A percentile compares a stretch with the other conserved stretches of the same genome.
Evolutionary conservation across 2,113 vertebrate genomes (phyloP).

Genomic region (Dunckerocampus dactyliophorus): DNA sequence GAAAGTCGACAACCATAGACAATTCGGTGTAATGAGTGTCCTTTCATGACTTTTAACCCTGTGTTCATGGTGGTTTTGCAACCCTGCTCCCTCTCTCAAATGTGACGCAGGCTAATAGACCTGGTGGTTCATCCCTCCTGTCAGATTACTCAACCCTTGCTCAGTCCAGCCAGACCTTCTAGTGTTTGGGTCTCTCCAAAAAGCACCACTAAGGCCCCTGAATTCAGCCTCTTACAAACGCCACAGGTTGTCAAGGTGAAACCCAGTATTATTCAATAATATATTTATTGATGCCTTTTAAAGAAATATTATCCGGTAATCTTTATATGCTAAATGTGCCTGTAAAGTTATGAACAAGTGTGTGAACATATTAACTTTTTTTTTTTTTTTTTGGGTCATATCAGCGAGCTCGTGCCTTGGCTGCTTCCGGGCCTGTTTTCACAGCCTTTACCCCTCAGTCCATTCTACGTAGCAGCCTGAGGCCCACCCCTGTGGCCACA

Average conservation of each 20-base stretch:
- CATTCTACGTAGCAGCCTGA: constrained; percentile 86
- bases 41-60: no score
- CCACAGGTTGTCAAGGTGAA: constrained; percentile 89
- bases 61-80: neutral
- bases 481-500: constrained; percentile 82
- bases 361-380: neutral
- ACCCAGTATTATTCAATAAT: neutral
- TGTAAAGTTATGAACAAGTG: neutral
- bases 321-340: neutral
- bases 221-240: constrained; percentile 84
- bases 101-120: constrained; percentile 75
- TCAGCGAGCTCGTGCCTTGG: constrained; percentile 85
- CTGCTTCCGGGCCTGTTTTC: constrained; percentile 77
- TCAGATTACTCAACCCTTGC: constrained; percentile 52
- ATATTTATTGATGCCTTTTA: no score
- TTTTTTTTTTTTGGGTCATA: neutral
- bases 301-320: no score
- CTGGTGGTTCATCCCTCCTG: constrained; percentile 78
- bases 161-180: constrained; percentile 61
- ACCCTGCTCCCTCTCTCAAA: neutral
- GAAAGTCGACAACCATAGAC: neutral
- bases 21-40: no score
- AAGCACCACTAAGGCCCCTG: constrained; percentile 69
- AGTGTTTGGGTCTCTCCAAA: constrained; percentile 61
- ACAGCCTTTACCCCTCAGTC: constrained; percentile 87